Base-by-base conservation (phyloP, 1,140 invertebrate genomes). In the Aethina tumida region DNA sequence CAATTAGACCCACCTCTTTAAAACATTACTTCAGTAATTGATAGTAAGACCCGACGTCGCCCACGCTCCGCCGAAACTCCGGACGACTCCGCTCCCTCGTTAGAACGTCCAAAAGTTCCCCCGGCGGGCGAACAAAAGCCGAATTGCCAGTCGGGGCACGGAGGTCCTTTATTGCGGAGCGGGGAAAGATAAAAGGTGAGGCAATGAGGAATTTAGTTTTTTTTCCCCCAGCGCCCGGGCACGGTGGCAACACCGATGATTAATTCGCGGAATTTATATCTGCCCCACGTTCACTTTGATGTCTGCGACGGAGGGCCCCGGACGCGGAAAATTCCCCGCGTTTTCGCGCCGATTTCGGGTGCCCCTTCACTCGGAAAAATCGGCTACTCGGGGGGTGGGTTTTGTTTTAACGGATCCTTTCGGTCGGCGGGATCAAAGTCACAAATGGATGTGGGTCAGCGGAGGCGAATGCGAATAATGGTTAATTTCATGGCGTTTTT, bases 141-240 rank as follows among this genome's bases (percentile, higher is more conserved):
- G 25, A 28, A 37, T 37, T 37, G 35, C 30, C 35, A 37, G 16
- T 27, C 35, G 12, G 10, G 15, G 24, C 35, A 37, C 35, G 35
- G 35, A 37, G 10, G 16, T 28, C 21, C 26, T 37, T 37, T 37
- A 37, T 37, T 37, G 35, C 30, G 17, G 15, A 20, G 25, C 15
- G 15, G 22, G 30, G 35, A 37, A n/a, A n/a, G n/a, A n/a, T n/a
- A 29, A 37, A 37, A 37, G 35, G 35, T 37, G 21, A 28, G 26
- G 20, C 35, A 27, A 26, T 17, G n/a, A n/a, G n/a, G n/a, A 27
- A 36, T 36, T 37, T 28, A 25, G 30, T 29, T 27, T 37, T 37
- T 36, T 37, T 37, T 16, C 16, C 25, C 10, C 25, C 24, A n/a
- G 9, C 18, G n/a, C n/a, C n/a, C n/a, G n/a, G n/a, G n/a, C n/a